phyloP scores from a whole-genome alignment of 2,888 invertebrate genomes.

The Aplocera efformata region DNA sequence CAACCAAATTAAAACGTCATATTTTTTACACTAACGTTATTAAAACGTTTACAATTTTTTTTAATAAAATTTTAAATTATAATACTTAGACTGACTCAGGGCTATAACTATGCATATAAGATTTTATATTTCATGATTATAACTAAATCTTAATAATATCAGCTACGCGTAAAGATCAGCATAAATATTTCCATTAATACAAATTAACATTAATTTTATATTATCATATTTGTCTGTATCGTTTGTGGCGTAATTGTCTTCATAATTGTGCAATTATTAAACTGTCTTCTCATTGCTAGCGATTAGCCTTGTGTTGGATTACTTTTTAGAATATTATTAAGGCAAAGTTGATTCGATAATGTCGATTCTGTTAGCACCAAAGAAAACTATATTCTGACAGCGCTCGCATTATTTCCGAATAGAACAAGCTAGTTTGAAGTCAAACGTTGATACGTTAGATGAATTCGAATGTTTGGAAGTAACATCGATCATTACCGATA shows the following conservation, averaged over 20 bases:
- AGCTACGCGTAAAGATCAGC: conserved; percentile 57
- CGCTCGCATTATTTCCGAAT: no score
- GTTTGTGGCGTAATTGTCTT: conserved; percentile 62
- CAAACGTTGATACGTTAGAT: no score
- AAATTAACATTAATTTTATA: conserved; percentile 44
- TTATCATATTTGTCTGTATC: conserved; percentile 46
- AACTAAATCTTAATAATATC: conserved; percentile 68
- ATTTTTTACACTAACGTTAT: conserved; percentile 28
- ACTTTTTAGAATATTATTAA: conserved; percentile 20
- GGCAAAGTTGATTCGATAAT: conserved; percentile 3
- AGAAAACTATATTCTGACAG: no score
- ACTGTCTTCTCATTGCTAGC: conserved; percentile 49
- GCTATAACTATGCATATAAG: conserved; percentile 43
- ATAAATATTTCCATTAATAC: conserved; percentile 48
- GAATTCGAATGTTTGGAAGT: no score
- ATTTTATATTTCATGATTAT: conserved; percentile 40
- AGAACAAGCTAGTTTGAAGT: no score
- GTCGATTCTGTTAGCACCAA: no score
- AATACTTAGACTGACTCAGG: conserved; percentile 68
- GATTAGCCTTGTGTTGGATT: conserved; percentile 13
- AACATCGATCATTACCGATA: no score
- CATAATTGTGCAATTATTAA: conserved; percentile 52
- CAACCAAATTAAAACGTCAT: conserved; percentile 34
- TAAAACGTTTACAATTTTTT: conserved; percentile 39
- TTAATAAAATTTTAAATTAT: conserved; percentile 44